These are phyloP conservation scores for Megaleporinus macrocephalus DNA, from an alignment of 2,113 vertebrate genomes.

Conservation along the genomic window DNA sequence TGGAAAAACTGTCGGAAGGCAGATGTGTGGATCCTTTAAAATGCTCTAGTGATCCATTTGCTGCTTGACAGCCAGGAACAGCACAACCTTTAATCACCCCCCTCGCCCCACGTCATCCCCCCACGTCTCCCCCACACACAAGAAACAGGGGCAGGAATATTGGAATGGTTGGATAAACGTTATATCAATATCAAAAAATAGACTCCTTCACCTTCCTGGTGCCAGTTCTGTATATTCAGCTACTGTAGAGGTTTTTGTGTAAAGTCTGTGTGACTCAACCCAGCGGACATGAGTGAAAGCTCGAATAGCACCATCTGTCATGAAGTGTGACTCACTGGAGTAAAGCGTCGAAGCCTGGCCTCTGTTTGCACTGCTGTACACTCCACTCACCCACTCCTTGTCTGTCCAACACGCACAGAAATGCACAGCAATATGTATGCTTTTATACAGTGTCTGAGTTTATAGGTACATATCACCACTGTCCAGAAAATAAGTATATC, in stretches of 20 bases:
- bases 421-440: neutral
- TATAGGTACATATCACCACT: neutral
- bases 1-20: no score
- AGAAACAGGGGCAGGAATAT: no score
- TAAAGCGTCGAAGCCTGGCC: neutral
- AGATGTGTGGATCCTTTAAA: no score
- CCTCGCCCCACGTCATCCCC: no score
- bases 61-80: no score
- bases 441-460: neutral
- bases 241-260: neutral
- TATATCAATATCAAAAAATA: no score
- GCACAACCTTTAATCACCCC: no score
- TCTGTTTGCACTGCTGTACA: slow-evolving; percentile 1
- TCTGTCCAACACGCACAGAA: neutral
- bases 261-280: neutral
- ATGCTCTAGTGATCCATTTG: no score
- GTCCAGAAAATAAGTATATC: no score
- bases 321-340: slow-evolving; percentile 14
- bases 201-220: no score
- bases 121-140: no score
- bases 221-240: neutral
- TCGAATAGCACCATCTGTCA: neutral
- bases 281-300: slow-evolving; percentile 3
- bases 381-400: slow-evolving; percentile 6
- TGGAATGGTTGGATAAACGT: no score